Base-by-base conservation (phyloP, 2,797 vertebrate species). In the Yasuhikotakia modesta region DNA sequence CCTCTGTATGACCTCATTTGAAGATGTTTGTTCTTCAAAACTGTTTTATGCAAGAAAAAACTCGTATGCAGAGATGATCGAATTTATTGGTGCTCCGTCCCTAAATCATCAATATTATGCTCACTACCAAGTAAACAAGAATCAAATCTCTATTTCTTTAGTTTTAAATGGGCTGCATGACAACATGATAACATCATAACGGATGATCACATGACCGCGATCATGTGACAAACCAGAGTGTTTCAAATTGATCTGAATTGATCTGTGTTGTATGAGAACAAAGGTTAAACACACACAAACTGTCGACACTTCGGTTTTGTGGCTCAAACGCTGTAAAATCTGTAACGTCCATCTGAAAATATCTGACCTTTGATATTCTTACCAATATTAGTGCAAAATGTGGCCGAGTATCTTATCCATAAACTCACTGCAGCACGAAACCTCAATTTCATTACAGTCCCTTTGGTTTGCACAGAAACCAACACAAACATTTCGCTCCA, bases 181-280 rank as follows among this genome's bases (percentile, higher is more conserved):
- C 43, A 61, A 35, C 16, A 10, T 70, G 30, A 70, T n/a, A n/a
- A n/a, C 45, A 77, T 70, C 57, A 63, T 5, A 69, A 68, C 17
- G 8, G 53, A 70, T 46, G 10, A 61, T 30, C 19, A 39, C 52
- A 76, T 46, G 45, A 45, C 52, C 52, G 10, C 35, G 11, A 17
- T 6, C 11, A 22, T 32, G 19, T 32, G 22, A 21, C 16, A 0
- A 19, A 24, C 32, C 27, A 16, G 10, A 7, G 24, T 4, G 1
- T 69, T 60, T 69, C 19, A 35, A n/a, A 77, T 3, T 22, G 19
- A n/a, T 48, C n/a, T 32, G 48, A 21, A 75, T 67, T 43, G 66
- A 76, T 48, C 24, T 0, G 48, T 14, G 35, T 14, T n/a, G 21
- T 30, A 30, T 1, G 0, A 16, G 24, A 0, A 8, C 22, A 67